Percentiles rank a stretch among this genome's conserved stretches.
phyloP scores from a whole-genome alignment of 92 coral and sea anemone species.

The Porites cylindrica region DNA sequence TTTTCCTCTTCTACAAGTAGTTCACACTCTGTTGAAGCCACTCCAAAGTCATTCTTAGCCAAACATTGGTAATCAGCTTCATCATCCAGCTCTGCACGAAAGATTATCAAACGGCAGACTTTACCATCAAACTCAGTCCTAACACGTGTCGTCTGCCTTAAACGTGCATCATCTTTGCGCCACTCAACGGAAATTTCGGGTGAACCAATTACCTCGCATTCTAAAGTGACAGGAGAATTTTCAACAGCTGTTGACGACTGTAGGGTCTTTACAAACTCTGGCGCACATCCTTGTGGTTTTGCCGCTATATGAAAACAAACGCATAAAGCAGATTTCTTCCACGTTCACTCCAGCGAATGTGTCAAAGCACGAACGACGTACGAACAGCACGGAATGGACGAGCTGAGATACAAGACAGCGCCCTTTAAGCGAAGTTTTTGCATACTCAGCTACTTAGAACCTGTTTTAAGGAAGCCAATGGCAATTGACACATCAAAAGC shows the following conservation, averaged over 20 bases:
- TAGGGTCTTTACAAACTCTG: slow-evolving; percentile 76
- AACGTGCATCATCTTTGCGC: slow-evolving; percentile 88
- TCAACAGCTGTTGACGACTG: slow-evolving; percentile 78
- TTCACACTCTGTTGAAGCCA: slow-evolving; percentile 86
- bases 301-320: slow-evolving; percentile 69
- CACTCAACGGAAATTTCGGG: slow-evolving; percentile 83
- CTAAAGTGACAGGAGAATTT: slow-evolving; percentile 77
- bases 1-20: slow-evolving; percentile 80
- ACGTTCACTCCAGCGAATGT: neutral
- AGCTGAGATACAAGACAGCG: neutral
- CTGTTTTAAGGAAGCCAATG: too few relatives aligned
- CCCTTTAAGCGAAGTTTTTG: neutral
- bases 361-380: slow-evolving; percentile 11
- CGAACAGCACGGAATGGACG: neutral
- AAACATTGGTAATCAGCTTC: slow-evolving; percentile 93
- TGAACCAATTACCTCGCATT: slow-evolving; percentile 76
- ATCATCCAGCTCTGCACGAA: slow-evolving; percentile 71
- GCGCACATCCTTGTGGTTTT: slow-evolving; percentile 76
- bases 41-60: slow-evolving; percentile 88
- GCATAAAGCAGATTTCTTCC: neutral
- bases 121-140: slow-evolving; percentile 60
- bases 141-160: slow-evolving; percentile 70
- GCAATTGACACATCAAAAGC: too few relatives aligned
- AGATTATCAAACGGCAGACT: slow-evolving; percentile 65
- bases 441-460: neutral